A percentile compares a stretch with the other conserved stretches of the same genome.
These are phyloP conservation scores for Apeira syringaria DNA, from an alignment of 2,888 invertebrate species.

Conservation along the genomic window DNA sequence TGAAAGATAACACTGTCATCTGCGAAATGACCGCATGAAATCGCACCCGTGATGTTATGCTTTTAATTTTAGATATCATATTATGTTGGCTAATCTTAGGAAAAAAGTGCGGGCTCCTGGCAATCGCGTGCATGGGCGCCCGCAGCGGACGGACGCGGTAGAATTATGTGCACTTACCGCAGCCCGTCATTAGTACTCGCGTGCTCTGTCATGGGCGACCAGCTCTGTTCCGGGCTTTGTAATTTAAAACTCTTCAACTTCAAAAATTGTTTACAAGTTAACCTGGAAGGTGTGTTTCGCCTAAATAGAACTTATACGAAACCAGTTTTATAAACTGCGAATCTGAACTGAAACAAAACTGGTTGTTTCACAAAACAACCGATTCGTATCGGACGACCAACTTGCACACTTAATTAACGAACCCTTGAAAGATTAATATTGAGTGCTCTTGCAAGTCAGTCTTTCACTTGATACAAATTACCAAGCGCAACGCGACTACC, in stretches of 20 bases:
- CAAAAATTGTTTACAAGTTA: neutral
- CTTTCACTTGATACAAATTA: slow-evolving; percentile 42
- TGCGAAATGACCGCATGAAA: slow-evolving; percentile 10
- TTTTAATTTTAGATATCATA: slow-evolving; percentile 38
- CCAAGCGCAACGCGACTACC: slow-evolving; percentile 42
- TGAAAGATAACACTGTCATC: slow-evolving; percentile 35
- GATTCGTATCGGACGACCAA: slow-evolving; percentile 33
- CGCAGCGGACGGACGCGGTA: slow-evolving; percentile 66
- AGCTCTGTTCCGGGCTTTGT: slow-evolving; percentile 34
- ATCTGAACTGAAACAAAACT: slow-evolving; percentile 2
- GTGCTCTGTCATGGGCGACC: slow-evolving; percentile 53
- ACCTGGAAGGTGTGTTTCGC: too few relatives aligned
- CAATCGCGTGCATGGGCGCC: slow-evolving; percentile 74
- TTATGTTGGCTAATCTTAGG: slow-evolving; percentile 37
- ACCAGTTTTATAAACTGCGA: neutral
- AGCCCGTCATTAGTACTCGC: slow-evolving; percentile 60
- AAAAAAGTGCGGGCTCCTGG: slow-evolving; percentile 53
- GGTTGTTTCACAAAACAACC: slow-evolving; percentile 11
- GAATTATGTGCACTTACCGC: slow-evolving; percentile 75
- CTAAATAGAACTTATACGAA: neutral
- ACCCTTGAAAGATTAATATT: slow-evolving; percentile 46
- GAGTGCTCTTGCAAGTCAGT: slow-evolving; percentile 37
- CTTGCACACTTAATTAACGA: slow-evolving; percentile 43
- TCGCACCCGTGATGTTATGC: slow-evolving; percentile 30
- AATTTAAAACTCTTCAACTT: slow-evolving; percentile 19